These are phyloP conservation scores for Cylindroiulus punctatus DNA, from an alignment of 2,888 invertebrate genomes.

Conservation along the genomic window DNA sequence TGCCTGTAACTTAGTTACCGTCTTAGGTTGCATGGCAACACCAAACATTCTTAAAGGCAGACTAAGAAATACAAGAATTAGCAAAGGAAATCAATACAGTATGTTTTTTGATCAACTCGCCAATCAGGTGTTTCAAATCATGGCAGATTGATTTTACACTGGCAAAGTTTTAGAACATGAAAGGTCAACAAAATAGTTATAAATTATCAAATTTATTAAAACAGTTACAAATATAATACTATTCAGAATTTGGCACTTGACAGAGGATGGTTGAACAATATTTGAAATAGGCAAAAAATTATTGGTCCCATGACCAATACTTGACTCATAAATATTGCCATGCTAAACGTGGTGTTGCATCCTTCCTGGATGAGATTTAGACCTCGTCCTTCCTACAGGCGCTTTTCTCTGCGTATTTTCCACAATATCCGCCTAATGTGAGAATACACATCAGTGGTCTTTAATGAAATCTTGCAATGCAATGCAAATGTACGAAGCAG, in stretches of 20 bases:
- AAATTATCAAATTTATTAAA: neutral
- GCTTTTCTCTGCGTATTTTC: neutral
- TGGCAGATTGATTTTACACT: neutral
- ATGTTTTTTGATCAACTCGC: neutral
- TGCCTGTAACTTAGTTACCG: neutral
- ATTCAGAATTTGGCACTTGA: neutral
- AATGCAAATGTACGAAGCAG: neutral
- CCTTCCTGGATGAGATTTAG: neutral
- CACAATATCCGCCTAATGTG: neutral
- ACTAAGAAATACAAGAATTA: neutral
- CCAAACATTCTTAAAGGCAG: neutral
- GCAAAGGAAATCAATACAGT: neutral
- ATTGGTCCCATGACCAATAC: neutral
- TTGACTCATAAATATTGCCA: too few species aligned
- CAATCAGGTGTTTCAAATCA: too few species aligned
- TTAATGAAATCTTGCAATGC: neutral
- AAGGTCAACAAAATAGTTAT: neutral
- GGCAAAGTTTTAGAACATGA: neutral
- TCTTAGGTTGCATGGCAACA: constrained; percentile 4
- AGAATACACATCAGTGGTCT: neutral
- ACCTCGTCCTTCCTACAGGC: neutral
- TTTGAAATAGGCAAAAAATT: neutral
- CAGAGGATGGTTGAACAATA: neutral
- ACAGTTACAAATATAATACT: neutral
- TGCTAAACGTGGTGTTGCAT: neutral